Percentiles rank a stretch among this genome's conserved stretches.
Conservation (phyloP, 2,888 invertebrate species). For the Plebejus argus region DNA sequence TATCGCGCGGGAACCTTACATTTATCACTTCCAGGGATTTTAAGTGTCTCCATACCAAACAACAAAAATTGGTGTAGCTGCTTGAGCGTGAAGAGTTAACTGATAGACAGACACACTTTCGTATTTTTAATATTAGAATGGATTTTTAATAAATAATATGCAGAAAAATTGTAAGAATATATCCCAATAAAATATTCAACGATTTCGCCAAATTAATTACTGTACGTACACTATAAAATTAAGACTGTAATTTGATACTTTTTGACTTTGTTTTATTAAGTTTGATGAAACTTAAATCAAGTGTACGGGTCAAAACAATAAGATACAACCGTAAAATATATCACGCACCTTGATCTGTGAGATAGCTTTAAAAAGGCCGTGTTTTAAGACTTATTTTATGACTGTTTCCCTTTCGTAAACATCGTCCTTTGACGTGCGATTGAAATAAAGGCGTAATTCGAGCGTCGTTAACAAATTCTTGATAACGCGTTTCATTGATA, state of each 20-base stretch:
- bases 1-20: too few species aligned
- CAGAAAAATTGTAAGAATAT: neutral
- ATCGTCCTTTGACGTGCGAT: slow-evolving; percentile 7
- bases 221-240: neutral
- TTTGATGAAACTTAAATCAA: slow-evolving; percentile 11
- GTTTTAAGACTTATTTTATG: slow-evolving; percentile 53
- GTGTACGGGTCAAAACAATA: slow-evolving; percentile 10
- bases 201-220: neutral
- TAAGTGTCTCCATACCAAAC: too few species aligned
- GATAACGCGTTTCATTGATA: slow-evolving; percentile 20
- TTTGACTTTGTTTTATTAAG: neutral
- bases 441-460: slow-evolving; percentile 12
- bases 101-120: neutral
- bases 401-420: slow-evolving; percentile 35
- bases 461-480: neutral
- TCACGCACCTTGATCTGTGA: slow-evolving; percentile 38
- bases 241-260: slow-evolving; percentile 14
- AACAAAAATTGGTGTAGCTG: too few species aligned
- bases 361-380: slow-evolving; percentile 51
- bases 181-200: neutral
- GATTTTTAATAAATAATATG: too few species aligned
- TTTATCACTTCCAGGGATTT: too few species aligned
- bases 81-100: too few species aligned
- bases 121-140: too few species aligned
- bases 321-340: slow-evolving; percentile 33